A percentile compares a stretch with the other conserved stretches of the same genome.
These are phyloP conservation scores for Larimichthys crocea DNA, from an alignment of 2,113 vertebrate species.

Conservation along the genomic window DNA sequence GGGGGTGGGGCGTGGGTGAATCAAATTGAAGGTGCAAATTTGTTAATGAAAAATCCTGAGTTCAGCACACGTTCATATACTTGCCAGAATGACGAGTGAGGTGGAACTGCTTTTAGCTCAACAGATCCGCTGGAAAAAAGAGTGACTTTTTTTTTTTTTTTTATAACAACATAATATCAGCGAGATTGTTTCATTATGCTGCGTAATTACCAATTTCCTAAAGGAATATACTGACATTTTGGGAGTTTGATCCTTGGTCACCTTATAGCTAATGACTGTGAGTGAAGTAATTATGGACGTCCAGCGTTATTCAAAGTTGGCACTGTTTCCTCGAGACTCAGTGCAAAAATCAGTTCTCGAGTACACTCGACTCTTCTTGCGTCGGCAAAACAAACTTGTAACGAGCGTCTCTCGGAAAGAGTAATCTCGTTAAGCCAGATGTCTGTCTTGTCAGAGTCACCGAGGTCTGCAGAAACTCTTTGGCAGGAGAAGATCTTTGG, in stretches of 20 bases:
- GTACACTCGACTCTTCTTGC: background rate
- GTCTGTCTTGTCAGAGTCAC: constrained; percentile 20
- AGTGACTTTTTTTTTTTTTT: constrained; percentile 48
- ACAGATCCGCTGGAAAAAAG: constrained; percentile 76
- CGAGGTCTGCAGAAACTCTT: constrained; percentile 1
- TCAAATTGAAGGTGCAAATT: constrained; percentile 46
- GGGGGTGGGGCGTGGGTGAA: background rate
- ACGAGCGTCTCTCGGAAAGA: background rate
- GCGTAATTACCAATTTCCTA: background rate
- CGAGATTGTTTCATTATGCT: background rate
- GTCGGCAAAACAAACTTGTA: constrained; percentile 25
- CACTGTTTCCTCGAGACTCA: background rate
- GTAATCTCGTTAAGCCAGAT: background rate
- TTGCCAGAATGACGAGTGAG: constrained; percentile 73
- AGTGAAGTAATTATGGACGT: background rate
- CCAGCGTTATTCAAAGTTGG: background rate
- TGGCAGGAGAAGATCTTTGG: constrained; percentile 5
- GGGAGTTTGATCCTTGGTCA: constrained; percentile 18
- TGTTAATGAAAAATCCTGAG: constrained; percentile 69
- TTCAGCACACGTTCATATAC: constrained; percentile 69
- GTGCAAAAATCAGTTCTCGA: constrained; percentile 6
- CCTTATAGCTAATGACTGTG: too few relatives aligned
- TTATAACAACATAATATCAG: constrained; percentile 31
- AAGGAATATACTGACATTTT: background rate
- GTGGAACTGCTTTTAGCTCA: constrained; percentile 67